Base-by-base conservation (phyloP, 1,140 invertebrate species). In the Trichogramma pretiosum region DNA sequence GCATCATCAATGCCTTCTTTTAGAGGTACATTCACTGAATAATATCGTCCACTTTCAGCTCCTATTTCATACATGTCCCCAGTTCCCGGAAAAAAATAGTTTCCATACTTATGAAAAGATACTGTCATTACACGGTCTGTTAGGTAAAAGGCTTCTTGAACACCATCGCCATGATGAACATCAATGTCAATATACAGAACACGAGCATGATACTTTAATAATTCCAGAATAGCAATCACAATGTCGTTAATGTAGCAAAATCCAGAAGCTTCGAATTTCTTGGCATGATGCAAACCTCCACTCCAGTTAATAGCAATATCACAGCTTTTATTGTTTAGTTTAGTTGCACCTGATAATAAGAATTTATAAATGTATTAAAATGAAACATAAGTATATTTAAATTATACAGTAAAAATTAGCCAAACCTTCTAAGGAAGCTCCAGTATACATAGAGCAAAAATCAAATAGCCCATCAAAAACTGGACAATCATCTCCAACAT, bases 261-360 rank as follows among this genome's bases (percentile, higher is more conserved):
- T 21, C 89, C 90, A 10, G 93, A 96, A 1, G 95, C 94, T 74
- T 98, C 95, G 64, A 94, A 97, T 67, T 99, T 99, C 68, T 99
- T 99, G 0, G 97, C 96, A 74, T 99, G 97, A 77, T 99, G 97
- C 18, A 99, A 72, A 1, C 97, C 97, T 14, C 97, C 96, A 3
- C 93, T 93, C 97, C 96, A 99, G 72, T 99, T 99, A 18, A 99
- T 88, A 7, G 94, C 96, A 56, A 99, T 98, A 66, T 99, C 96
- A 67, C 89, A 93, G 54, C 82, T 82, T 60, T 90, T 85, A 61
- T 94, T 89, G 65, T 98, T 98, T 1, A 98, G 65, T 62, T 94
- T 92, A 60, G 89, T 87, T 0, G 93, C 92, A n/a, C 91, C 49
- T 51, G 10, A 23, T 46, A 28, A 11, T 28, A n/a, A n/a, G n/a